phyloP scores from a whole-genome alignment of 2,888 invertebrate genomes.

The Creontiades dilutus region DNA sequence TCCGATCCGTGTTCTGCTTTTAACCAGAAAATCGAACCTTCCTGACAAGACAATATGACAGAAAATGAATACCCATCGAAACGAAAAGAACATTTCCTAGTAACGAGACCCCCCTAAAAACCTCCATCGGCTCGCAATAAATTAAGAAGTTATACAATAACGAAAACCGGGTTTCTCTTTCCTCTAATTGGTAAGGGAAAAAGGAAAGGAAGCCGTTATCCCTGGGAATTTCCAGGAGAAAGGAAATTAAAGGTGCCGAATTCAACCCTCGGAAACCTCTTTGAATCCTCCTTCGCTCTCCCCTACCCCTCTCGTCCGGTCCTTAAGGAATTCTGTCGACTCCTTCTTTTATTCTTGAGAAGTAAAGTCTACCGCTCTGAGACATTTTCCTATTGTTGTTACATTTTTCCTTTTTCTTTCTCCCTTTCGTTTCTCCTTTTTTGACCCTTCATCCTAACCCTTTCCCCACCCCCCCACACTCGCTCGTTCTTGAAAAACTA shows the following conservation, averaged over 20 bases:
- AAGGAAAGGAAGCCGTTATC: not conserved
- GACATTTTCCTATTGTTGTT: constrained; percentile 22
- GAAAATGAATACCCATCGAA: not conserved
- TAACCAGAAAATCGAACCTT: not conserved
- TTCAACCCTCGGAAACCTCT: constrained; percentile 16
- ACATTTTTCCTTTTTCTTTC: constrained; percentile 2
- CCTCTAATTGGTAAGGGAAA: constrained; percentile 5
- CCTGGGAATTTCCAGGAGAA: not conserved
- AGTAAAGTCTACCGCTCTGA: constrained; percentile 24
- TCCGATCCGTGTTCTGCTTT: not conserved
- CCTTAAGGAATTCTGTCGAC: not conserved
- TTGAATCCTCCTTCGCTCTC: not conserved
- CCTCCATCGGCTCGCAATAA: not conserved
- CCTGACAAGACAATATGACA: not conserved
- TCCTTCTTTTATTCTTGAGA: not conserved
- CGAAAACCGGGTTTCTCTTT: not conserved
- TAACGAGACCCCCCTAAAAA: not conserved
- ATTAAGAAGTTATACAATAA: constrained; percentile 32
- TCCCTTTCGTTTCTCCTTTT: not conserved
- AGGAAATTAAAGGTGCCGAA: constrained; percentile 32
- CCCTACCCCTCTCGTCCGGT: not conserved
- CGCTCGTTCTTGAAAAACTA: constrained; percentile 19
- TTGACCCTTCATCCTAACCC: constrained; percentile 13
- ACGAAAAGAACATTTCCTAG: not conserved
- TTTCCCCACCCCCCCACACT: not conserved